phyloP scores from a whole-genome alignment of 2,888 invertebrate genomes.

The Megamerina dolium region DNA sequence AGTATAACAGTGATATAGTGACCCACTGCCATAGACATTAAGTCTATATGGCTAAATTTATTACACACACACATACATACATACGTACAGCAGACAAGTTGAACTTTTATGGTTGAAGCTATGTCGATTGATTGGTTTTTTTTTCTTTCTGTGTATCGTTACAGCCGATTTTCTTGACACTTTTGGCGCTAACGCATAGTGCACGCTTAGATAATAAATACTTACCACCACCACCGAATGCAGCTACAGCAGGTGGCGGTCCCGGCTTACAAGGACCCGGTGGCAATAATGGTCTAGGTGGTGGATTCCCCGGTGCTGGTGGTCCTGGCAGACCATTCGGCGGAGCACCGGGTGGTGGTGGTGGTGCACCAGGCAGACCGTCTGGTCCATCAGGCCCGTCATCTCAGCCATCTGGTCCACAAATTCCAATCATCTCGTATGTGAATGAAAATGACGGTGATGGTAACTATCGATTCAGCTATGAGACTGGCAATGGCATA shows the following conservation, averaged over 20 bases:
- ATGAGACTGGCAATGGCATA: constrained; percentile 61
- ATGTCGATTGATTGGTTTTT: not conserved
- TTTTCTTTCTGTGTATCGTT: too few relatives aligned
- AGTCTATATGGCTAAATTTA: constrained; percentile 6
- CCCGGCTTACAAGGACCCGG: constrained; percentile 40
- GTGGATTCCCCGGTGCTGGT: constrained; percentile 43
- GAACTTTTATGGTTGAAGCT: not conserved
- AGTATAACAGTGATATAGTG: not conserved
- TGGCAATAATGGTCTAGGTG: constrained; percentile 36
- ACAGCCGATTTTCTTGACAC: constrained; percentile 49
- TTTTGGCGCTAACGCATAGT: constrained; percentile 49
- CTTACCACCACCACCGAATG: constrained; percentile 54
- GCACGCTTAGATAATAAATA: constrained; percentile 56
- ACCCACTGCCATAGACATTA: constrained; percentile 1
- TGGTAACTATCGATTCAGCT: constrained; percentile 57
- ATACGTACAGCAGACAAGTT: not conserved
- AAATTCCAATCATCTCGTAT: constrained; percentile 53
- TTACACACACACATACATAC: constrained; percentile 2
- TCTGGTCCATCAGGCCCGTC: constrained; percentile 31
- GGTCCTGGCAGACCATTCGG: constrained; percentile 38
- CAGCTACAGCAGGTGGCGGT: constrained; percentile 48
- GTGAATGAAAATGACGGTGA: constrained; percentile 57
- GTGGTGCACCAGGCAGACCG: constrained; percentile 28
- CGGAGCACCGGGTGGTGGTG: constrained; percentile 28
- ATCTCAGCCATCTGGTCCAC: constrained; percentile 43